These are phyloP conservation scores for Pteronura brasiliensis DNA, from an alignment of 2,113 vertebrate species.

Conservation along the genomic window DNA sequence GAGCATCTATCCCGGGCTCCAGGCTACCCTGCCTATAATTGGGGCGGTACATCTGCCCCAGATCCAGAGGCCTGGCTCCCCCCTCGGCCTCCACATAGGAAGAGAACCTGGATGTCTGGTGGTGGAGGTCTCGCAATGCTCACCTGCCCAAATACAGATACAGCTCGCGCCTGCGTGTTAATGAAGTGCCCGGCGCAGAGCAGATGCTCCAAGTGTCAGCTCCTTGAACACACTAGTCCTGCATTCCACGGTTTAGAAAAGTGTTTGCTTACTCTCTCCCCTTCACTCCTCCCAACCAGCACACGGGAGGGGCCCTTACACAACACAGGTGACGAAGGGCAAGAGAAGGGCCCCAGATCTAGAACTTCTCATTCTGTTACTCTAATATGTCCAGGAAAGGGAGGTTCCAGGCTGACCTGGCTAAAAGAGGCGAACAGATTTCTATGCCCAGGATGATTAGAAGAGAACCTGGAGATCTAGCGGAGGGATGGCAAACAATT, in stretches of 20 bases:
- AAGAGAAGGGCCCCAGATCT: neutral
- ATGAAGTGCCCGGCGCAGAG: neutral
- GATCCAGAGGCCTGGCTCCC: neutral
- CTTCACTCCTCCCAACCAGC: neutral
- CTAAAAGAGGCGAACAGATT: neutral
- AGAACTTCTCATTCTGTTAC: neutral
- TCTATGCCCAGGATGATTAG: neutral
- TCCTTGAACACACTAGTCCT: accelerated
- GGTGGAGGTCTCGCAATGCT: neutral
- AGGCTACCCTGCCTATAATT: too few relatives aligned
- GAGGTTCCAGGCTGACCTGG: neutral
- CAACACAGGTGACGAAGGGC: neutral
- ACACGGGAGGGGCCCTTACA: neutral
- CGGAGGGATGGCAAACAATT: neutral
- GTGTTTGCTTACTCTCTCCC: neutral
- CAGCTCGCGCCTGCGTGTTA: neutral
- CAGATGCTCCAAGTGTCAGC: neutral
- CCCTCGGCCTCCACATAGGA: neutral
- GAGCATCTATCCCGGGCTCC: neutral
- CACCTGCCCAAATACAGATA: neutral
- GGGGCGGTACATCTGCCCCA: neutral
- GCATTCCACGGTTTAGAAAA: neutral
- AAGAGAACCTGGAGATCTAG: neutral
- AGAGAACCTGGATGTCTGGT: neutral
- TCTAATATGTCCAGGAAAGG: neutral